Percentiles rank a stretch among this genome's conserved stretches.
Evolutionary conservation across 2,113 vertebrate species (phyloP).

Genomic region (Numida meleagris): DNA sequence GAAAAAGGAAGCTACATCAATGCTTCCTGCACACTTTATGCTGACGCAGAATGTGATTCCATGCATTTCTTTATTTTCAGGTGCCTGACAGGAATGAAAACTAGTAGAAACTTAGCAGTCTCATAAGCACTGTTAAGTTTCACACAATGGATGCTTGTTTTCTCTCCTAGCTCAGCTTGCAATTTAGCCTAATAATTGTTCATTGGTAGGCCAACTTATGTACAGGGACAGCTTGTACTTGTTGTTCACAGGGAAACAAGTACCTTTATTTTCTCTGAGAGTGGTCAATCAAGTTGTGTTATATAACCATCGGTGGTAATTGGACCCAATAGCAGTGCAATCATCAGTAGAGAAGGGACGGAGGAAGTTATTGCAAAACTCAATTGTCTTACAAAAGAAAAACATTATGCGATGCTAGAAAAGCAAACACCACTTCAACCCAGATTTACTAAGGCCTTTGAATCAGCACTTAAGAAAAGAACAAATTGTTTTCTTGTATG

Average conservation of each 20-base stretch:
- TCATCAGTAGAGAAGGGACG: neutral
- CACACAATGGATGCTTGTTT: constrained; percentile 53
- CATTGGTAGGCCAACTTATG: constrained; percentile 3
- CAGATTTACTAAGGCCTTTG: neutral
- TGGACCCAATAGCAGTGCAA: neutral
- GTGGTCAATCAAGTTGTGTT: neutral
- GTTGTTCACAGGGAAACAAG: constrained; percentile 28
- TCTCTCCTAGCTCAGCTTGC: constrained; percentile 21
- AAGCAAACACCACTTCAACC: neutral
- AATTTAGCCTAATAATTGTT: constrained; percentile 41
- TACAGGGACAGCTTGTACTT: constrained; percentile 10
- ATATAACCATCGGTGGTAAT: constrained; percentile 14
- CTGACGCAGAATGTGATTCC: neutral
- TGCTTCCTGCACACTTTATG: constrained; percentile 36
- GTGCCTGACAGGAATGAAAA: neutral
- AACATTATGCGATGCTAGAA: neutral
- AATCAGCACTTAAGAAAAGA: neutral
- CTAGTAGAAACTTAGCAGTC: neutral
- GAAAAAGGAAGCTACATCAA: constrained; percentile 59
- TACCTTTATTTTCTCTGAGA: constrained; percentile 66
- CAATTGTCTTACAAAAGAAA: constrained; percentile 34
- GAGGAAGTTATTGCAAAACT: neutral
- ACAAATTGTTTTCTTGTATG: neutral
- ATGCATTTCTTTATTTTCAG: neutral
- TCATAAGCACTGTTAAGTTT: neutral